These are phyloP conservation scores for Cyclophora albipunctata DNA, from an alignment of 2,888 invertebrate species.

Conservation along the genomic window DNA sequence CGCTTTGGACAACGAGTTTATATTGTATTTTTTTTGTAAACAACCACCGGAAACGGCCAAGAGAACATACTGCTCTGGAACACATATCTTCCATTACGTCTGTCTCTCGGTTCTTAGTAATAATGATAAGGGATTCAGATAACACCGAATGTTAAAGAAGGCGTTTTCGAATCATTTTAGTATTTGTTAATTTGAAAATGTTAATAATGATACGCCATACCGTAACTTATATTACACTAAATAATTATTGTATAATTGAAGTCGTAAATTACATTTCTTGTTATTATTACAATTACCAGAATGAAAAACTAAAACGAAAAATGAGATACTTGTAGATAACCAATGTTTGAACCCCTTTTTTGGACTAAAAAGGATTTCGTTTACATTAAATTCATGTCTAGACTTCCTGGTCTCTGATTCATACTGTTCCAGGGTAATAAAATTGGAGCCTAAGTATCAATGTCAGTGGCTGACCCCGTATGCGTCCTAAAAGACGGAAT, in stretches of 20 bases:
- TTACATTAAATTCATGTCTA: neutral
- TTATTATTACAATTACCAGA: no score
- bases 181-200: constrained; percentile 20
- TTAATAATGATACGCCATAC: constrained; percentile 2
- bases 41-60: constrained; percentile 69
- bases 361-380: neutral
- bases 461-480: constrained; percentile 46
- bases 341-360: no score
- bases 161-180: constrained; percentile 24
- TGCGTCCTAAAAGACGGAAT: constrained; percentile 26
- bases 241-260: neutral
- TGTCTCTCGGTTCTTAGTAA: constrained; percentile 55
- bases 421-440: no score
- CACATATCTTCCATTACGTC: constrained; percentile 71
- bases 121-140: constrained; percentile 58
- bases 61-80: constrained; percentile 59
- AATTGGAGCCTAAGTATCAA: constrained; percentile 32
- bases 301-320: no score
- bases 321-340: no score
- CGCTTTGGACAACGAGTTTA: constrained; percentile 58
- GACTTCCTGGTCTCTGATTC: constrained; percentile 4
- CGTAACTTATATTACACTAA: neutral
- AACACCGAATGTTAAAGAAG: constrained; percentile 37
- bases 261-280: neutral
- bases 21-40: constrained; percentile 64